These are phyloP conservation scores for Gymnopithys bicolor DNA, from an alignment of 2,797 vertebrate genomes.

Conservation along the genomic window DNA sequence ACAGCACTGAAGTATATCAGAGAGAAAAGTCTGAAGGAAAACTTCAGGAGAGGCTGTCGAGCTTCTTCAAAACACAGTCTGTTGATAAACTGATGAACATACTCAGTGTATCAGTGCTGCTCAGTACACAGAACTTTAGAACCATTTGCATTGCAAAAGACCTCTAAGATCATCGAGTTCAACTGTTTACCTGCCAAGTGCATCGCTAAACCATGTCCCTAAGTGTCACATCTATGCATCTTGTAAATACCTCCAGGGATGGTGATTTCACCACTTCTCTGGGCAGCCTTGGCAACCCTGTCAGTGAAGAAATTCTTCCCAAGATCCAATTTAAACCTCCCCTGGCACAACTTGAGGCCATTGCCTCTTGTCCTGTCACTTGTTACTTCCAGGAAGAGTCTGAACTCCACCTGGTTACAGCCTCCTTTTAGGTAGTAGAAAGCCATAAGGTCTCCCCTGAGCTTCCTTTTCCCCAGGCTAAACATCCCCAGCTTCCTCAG, in stretches of 20 bases:
- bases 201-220: neutral
- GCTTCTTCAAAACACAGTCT: neutral
- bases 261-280: neutral
- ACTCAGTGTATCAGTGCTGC: neutral
- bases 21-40: neutral
- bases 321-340: neutral
- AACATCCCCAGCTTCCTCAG: neutral
- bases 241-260: neutral
- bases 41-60: neutral
- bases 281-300: neutral
- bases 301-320: neutral
- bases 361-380: neutral
- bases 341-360: neutral
- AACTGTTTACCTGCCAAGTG: neutral
- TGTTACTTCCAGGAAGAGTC: neutral
- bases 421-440: neutral
- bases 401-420: rapidly evolving
- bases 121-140: neutral
- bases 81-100: neutral
- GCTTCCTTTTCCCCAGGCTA: neutral
- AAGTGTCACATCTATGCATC: neutral
- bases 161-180: neutral
- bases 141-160: neutral
- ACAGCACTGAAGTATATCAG: neutral
- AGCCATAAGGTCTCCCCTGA: neutral